Evolutionary conservation across 1,140 invertebrate genomes (phyloP).

Genomic region (Cardiocondyla obscurior): DNA sequence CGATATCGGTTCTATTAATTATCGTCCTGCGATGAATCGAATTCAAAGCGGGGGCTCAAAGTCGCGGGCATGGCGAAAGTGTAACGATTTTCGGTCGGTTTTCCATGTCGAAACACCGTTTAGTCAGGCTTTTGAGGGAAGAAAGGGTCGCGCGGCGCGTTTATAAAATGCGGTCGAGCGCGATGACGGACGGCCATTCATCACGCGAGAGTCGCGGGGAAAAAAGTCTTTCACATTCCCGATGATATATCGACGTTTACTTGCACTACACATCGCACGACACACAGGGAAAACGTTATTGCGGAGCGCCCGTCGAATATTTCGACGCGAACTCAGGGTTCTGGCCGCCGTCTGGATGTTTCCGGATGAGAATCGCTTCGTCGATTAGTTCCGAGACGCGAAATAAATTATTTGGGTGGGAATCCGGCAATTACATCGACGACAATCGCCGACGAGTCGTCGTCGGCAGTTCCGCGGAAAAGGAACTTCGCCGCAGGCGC

Average conservation of each 20-base stretch:
- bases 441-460: conserved; percentile 30
- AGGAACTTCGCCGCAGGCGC: neutral
- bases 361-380: too few species aligned
- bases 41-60: neutral
- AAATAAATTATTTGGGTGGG: conserved; percentile 42
- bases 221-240: conserved; percentile 49
- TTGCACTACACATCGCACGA: conserved; percentile 12
- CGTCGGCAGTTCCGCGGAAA: neutral
- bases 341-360: too few species aligned
- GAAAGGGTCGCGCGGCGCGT: conserved; percentile 37
- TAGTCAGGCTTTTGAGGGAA: conserved; percentile 9
- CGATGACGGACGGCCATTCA: conserved; percentile 51
- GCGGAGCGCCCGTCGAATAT: conserved; percentile 16
- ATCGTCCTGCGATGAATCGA: neutral
- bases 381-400: too few species aligned
- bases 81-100: conserved; percentile 1
- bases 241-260: conserved; percentile 53
- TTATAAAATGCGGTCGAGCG: conserved; percentile 47
- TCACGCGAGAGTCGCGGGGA: conserved; percentile 38
- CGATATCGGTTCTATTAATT: neutral
- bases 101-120: conserved; percentile 15
- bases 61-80: neutral
- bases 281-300: conserved; percentile 42
- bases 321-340: conserved; percentile 40
- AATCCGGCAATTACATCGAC: conserved; percentile 24